Evolutionary conservation across 2,113 vertebrate species (phyloP).

Genomic region (Solea senegalensis): DNA sequence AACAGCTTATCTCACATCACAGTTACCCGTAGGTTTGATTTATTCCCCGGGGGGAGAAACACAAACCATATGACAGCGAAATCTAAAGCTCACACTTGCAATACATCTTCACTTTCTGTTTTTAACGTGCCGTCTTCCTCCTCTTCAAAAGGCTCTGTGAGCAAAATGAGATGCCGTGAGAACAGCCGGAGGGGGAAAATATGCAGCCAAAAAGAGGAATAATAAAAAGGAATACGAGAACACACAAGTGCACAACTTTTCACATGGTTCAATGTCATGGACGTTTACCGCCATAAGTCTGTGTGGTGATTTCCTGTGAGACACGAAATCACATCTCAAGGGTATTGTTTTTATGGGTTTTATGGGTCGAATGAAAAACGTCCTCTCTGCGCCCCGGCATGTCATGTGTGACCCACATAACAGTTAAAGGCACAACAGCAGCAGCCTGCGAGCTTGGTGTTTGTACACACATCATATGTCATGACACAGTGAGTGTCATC

Average conservation of each 20-base stretch:
- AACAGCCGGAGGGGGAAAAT: conserved; percentile 11
- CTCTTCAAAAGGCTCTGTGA: conserved; percentile 26
- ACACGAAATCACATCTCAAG: conserved; percentile 66
- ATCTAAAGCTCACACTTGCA: conserved; percentile 13
- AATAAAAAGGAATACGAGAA: background rate
- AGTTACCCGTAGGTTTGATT: background rate
- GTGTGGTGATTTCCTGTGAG: conserved; percentile 50
- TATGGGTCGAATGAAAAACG: conserved; percentile 59
- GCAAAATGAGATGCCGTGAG: conserved; percentile 20
- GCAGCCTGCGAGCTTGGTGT: conserved; percentile 46
- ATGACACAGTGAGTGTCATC: conserved; percentile 57
- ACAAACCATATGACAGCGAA: conserved; percentile 17
- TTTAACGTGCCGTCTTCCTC: conserved; percentile 1
- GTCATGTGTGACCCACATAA: conserved; percentile 61
- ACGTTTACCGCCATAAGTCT: conserved; percentile 48
- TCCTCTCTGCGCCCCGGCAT: conserved; percentile 35
- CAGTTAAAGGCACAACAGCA: conserved; percentile 42
- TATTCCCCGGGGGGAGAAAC: conserved; percentile 6
- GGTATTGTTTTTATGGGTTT: conserved; percentile 53
- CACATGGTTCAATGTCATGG: conserved; percentile 44
- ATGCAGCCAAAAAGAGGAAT: conserved; percentile 4
- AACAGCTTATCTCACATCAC: conserved; percentile 12
- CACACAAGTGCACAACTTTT: background rate
- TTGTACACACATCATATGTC: conserved; percentile 72
- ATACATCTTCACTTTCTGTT: conserved; percentile 2